Conservation (phyloP, 2,113 vertebrate genomes). For the Atrichornis clamosus region DNA sequence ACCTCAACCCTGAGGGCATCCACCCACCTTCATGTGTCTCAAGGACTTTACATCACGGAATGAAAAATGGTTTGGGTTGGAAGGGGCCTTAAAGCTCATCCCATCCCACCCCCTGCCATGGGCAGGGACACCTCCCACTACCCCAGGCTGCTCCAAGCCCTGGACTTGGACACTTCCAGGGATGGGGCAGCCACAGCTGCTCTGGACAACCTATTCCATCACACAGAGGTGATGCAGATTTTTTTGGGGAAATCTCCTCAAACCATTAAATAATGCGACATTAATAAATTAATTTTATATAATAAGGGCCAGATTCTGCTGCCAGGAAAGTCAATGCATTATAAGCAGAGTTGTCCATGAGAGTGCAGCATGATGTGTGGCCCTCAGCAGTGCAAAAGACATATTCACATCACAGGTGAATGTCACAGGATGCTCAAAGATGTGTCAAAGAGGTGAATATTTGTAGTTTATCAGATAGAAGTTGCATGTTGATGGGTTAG, state of each 20-base stretch:
- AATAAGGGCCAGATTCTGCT: background rate
- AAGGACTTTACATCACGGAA: background rate
- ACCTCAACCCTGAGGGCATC: too few relatives aligned
- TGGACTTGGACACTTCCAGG: background rate
- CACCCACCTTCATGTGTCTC: background rate
- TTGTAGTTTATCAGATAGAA: background rate
- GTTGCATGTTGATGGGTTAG: too few relatives aligned
- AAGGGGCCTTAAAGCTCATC: background rate
- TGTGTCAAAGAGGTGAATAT: too few relatives aligned
- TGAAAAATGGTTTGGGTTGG: background rate
- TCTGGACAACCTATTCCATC: background rate
- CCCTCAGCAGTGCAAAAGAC: background rate
- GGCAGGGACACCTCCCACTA: background rate
- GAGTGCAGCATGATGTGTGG: rapidly evolving
- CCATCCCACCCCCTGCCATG: too few relatives aligned
- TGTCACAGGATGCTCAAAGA: background rate
- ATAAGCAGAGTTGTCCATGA: rapidly evolving
- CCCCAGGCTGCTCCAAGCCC: background rate
- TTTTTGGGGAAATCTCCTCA: background rate
- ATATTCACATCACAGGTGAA: background rate
- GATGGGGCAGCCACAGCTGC: background rate
- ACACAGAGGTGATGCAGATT: background rate
- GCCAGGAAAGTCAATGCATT: rapidly evolving
- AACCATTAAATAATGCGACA: background rate
- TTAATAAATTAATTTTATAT: background rate